A percentile compares a stretch with the other conserved stretches of the same genome.
These are phyloP conservation scores for Gastracanthus pulcherrimus DNA, from an alignment of 2,888 invertebrate species.

Conservation along the genomic window DNA sequence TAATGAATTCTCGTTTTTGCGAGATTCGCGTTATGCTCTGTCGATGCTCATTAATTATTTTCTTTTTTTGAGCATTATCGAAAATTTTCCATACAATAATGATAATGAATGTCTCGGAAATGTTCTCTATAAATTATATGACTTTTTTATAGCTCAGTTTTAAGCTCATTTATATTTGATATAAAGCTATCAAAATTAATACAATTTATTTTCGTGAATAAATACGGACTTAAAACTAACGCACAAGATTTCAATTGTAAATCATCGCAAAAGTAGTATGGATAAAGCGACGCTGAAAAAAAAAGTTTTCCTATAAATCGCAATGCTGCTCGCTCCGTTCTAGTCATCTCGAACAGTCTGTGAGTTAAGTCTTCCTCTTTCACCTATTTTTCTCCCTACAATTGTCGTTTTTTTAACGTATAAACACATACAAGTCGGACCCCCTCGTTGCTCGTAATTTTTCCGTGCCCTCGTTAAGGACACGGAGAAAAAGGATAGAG, in stretches of 20 bases:
- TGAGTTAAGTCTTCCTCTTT: background rate
- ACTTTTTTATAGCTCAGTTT: too few species aligned
- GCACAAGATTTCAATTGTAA: too few species aligned
- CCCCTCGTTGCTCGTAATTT: constrained; percentile 1
- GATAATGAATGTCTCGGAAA: too few species aligned
- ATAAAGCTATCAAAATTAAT: too few species aligned
- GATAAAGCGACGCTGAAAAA: background rate
- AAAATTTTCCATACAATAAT: too few species aligned
- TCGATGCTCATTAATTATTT: too few species aligned
- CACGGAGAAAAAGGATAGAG: background rate
- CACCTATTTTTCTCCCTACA: background rate
- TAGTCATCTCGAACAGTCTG: background rate
- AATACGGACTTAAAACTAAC: too few species aligned
- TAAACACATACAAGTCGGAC: too few species aligned
- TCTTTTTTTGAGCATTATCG: too few species aligned
- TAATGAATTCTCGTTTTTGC: background rate
- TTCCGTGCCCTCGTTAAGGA: background rate
- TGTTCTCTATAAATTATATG: too few species aligned
- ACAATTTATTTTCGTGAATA: too few species aligned
- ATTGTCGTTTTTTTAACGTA: background rate
- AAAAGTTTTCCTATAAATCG: background rate
- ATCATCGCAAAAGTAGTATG: background rate
- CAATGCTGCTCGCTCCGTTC: background rate
- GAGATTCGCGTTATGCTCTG: background rate
- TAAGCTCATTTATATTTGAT: too few species aligned